Base-by-base conservation (phyloP, 2,113 vertebrate species). In the Recurvirostra avosetta region DNA sequence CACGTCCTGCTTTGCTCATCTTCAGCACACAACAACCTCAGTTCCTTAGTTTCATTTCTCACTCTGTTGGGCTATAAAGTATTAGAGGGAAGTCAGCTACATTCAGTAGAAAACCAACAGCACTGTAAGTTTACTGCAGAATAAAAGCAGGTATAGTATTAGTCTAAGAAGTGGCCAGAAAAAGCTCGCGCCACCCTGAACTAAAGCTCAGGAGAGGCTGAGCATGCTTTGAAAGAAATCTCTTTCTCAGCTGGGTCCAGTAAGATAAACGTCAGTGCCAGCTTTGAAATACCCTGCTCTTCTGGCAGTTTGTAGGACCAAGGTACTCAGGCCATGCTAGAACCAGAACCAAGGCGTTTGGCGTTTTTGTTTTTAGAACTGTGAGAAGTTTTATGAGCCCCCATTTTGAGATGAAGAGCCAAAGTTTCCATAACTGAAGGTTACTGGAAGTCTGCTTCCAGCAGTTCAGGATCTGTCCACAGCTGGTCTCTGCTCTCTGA, bases 21-120 rank as follows among this genome's bases (percentile, higher is more conserved):
- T 79, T 99, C 99, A 2, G 99, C 99, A 95, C 99, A 99, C 79
- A 99, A 96, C 96, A 99, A 98, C 86, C 99, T 98, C 96, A 99
- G 94, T 74, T 99, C 99, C 96, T 99, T 99, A 17, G 98, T 74
- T 94, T 99, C 99, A 21, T 96, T 98, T 94, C 98, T 98, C 78
- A 98, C 97, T 97, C 98, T 99, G 97, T 99, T 99, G 83, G 99
- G 99, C 99, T 99, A 97, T 32, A 77, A 97, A 79, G 74, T 23
- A 30, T n/a, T 52, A 92, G 63, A 89, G 21, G 3, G 56, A 94
- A 75, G 36, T 79, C 53, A 36, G 40, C 74, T 30, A 92, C 29
- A 12, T 66, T 87, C 36, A 85, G 61, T 3, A 89, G 34, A 83
- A 92, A 87, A 61, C 9, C 30, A 87, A 19, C 22, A 94, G 5